These are phyloP conservation scores for Diploscapter pachys DNA, from an alignment of 1,140 invertebrate genomes.

Conservation along the genomic window DNA sequence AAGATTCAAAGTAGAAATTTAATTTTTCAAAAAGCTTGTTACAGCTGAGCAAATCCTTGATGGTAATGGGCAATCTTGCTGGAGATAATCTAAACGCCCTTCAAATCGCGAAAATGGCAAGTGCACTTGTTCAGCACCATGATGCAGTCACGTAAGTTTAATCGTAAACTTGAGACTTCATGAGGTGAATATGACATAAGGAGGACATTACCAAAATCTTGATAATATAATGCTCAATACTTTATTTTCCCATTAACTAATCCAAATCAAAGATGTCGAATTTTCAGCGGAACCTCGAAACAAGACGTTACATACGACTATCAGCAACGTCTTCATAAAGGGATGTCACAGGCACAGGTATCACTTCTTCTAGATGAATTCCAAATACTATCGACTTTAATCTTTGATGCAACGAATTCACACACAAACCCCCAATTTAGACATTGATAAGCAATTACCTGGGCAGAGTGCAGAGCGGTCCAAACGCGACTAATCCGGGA, in stretches of 20 bases:
- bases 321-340: constrained; percentile 68
- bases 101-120: constrained; percentile 39
- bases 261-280: background rate
- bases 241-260: constrained; percentile 9
- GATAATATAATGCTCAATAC: too few species aligned
- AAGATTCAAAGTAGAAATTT: too few species aligned
- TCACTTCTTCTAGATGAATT: constrained; percentile 54
- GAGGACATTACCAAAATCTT: too few species aligned
- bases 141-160: constrained; percentile 67
- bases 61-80: constrained; percentile 58
- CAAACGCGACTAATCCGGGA: too few species aligned
- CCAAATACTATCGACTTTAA: constrained; percentile 3
- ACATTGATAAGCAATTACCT: too few species aligned
- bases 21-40: too few species aligned
- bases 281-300: constrained; percentile 76
- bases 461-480: too few species aligned
- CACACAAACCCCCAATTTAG: too few species aligned
- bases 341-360: constrained; percentile 65
- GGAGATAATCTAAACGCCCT: constrained; percentile 38
- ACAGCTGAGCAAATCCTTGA: constrained; percentile 62
- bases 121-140: constrained; percentile 86
- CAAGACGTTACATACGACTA: constrained; percentile 85
- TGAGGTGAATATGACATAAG: too few species aligned
- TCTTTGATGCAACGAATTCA: too few species aligned
- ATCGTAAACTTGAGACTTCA: too few species aligned